Conservation (phyloP, 2,888 invertebrate genomes). For the Lacanobia oleracea region DNA sequence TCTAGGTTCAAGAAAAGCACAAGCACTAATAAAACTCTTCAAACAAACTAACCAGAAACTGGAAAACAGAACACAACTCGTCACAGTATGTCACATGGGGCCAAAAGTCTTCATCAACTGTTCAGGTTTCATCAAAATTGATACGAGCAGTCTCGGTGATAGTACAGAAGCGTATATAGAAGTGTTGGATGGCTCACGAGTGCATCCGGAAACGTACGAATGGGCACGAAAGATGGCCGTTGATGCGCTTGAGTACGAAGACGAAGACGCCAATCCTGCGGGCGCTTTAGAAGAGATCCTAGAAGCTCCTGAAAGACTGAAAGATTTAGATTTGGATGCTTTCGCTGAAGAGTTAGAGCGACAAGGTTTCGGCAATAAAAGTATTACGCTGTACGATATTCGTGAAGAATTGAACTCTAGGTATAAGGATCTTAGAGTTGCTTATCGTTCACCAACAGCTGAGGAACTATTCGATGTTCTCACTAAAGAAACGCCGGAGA, state of each 20-base stretch:
- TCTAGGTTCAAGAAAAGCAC: slow-evolving; percentile 98
- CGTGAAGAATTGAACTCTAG: slow-evolving; percentile 98
- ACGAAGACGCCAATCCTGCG: slow-evolving; percentile 98
- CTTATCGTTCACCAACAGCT: slow-evolving; percentile 94
- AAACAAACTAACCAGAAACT: slow-evolving; percentile 97
- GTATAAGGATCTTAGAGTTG: slow-evolving; percentile 96
- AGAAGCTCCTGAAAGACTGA: slow-evolving; percentile 97
- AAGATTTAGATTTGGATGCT: slow-evolving; percentile 99
- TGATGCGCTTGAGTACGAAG: slow-evolving; percentile 99
- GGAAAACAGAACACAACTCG: slow-evolving; percentile 98
- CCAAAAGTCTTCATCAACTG: slow-evolving; percentile 99
- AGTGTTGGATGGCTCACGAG: slow-evolving; percentile 98
- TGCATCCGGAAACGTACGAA: slow-evolving; percentile 99
- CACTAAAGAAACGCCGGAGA: slow-evolving; percentile 98
- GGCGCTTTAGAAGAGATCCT: slow-evolving; percentile 99
- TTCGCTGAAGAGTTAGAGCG: slow-evolving; percentile 99
- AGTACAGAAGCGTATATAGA: slow-evolving; percentile 98
- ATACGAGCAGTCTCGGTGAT: slow-evolving; percentile 98
- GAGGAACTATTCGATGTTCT: slow-evolving; percentile 98
- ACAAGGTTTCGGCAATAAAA: slow-evolving; percentile 96
- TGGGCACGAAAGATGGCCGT: slow-evolving; percentile 99
- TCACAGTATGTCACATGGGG: slow-evolving; percentile 99
- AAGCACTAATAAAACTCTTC: slow-evolving; percentile 95
- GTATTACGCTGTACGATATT: slow-evolving; percentile 99
- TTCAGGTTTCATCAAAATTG: slow-evolving; percentile 99